Evolutionary conservation across 2,888 invertebrate species (phyloP), one percentile per base, ranked within the genome.

Genomic region (Caenorhabditis auriculariae): DNA sequence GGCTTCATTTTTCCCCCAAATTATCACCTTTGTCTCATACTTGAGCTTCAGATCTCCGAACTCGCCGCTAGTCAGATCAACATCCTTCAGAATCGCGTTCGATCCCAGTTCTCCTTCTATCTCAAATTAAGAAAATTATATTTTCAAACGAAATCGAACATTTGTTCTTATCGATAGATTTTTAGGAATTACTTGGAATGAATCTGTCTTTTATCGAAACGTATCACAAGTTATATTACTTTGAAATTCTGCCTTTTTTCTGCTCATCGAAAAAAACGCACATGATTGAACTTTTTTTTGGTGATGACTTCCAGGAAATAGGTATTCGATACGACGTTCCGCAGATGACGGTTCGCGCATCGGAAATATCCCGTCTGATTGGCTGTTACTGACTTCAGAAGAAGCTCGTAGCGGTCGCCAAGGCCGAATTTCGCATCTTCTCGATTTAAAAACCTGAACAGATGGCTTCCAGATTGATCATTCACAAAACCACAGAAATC

Each of bases 301-400:
- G 57, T 62, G 3, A 49, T 47, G n/a, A 62, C 59, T 29, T 63
- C 63, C 23, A 63, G 23, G 42, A 59, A 63, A 41, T 59, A 63
- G 51, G 56, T 59, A 41, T 59, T 59, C 2, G 63, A 59, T 7
- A 63, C 53, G 6, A 59, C 38, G 32, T 49, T 42, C 23, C 63
- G 17, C 6, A 37, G 45, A 39, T 59, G 52, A 21, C 38, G 38
- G 50, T 69, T 69, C 23, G 63, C 56, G 38, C 69, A 69, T 29
- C 69, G 44, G 38, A 66, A 69, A 39, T 57, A 65, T 7, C 69
- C 69, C n/a, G 65, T 53, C 21, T 54, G 62, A 17, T 63, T 59
- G 4, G 38, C 46, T 35, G 60, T 54, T 17, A 69, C 65, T 29
- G 45, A 56, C 24, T 55, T 60, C 47, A 69, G 38, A 9, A 51